Evolutionary conservation across 2,888 invertebrate genomes (phyloP).

Genomic region (Idaea straminata): DNA sequence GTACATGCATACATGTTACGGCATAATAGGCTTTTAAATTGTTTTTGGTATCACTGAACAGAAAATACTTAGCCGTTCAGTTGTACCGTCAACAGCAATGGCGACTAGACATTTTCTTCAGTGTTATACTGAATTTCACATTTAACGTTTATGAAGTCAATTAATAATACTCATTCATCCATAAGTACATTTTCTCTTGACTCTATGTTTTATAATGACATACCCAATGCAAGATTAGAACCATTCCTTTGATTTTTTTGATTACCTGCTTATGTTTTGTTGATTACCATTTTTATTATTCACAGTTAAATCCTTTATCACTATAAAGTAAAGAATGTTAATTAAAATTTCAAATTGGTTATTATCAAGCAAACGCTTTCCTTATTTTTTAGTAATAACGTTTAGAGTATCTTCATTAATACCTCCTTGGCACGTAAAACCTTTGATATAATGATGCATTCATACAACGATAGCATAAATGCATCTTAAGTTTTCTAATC

Average conservation of each 20-base stretch:
- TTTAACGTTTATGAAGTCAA: background rate
- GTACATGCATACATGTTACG: constrained; percentile 11
- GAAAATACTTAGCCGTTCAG: background rate
- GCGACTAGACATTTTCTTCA: background rate
- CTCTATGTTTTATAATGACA: too few relatives aligned
- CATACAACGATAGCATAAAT: background rate
- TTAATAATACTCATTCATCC: background rate
- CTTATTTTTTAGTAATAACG: background rate
- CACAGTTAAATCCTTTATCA: background rate
- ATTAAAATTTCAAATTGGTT: background rate
- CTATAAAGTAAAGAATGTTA: background rate
- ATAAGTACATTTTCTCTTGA: too few relatives aligned
- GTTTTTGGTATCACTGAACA: background rate
- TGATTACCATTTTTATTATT: background rate
- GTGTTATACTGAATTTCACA: background rate
- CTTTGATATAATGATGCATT: background rate
- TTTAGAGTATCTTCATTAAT: background rate
- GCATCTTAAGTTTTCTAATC: background rate
- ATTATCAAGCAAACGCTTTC: background rate
- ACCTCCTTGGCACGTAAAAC: background rate
- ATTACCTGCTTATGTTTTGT: background rate
- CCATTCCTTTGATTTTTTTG: background rate
- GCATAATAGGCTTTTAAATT: constrained; percentile 14
- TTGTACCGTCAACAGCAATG: background rate
- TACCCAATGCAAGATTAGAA: background rate